Percentiles rank a stretch among this genome's conserved stretches.
Evolutionary conservation across 92 coral and sea anemone species (phyloP).

Genomic region (Epizoanthus ramosus): DNA sequence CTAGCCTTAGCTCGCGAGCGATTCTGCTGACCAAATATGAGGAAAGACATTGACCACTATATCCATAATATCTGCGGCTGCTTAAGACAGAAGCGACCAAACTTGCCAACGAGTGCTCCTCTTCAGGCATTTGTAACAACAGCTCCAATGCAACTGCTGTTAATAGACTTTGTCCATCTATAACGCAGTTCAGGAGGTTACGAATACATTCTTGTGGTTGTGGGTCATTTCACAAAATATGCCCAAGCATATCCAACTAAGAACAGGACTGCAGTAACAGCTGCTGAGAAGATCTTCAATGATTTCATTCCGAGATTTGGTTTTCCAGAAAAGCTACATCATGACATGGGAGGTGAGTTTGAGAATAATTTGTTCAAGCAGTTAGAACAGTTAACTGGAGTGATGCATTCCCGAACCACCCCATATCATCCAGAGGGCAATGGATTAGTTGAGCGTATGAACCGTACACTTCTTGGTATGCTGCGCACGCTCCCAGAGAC

Average conservation of each 20-base stretch:
- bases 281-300: conserved; percentile 1
- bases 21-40: conserved; percentile 54
- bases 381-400: conserved; percentile 17
- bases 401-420: conserved; percentile 18
- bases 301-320: conserved; percentile 30
- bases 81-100: conserved; percentile 46
- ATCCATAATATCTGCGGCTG: conserved; percentile 29
- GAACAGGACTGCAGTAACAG: conserved; percentile 31
- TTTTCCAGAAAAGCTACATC: conserved; percentile 25
- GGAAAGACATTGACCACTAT: conserved; percentile 32
- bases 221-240: conserved; percentile 38
- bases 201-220: conserved; percentile 38
- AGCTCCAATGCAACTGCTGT: conserved; percentile 35
- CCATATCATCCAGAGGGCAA: conserved; percentile 22
- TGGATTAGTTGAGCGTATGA: conserved; percentile 34
- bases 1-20: conserved; percentile 50
- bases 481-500: conserved; percentile 51
- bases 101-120: conserved; percentile 40
- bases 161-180: conserved; percentile 43
- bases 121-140: conserved; percentile 28
- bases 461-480: conserved; percentile 47
- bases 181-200: conserved; percentile 44
- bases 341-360: conserved; percentile 29
- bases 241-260: conserved; percentile 43
- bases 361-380: conserved; percentile 21